Evolutionary conservation across 2,797 vertebrate genomes (phyloP).

Genomic region (Acanthis flammea): DNA sequence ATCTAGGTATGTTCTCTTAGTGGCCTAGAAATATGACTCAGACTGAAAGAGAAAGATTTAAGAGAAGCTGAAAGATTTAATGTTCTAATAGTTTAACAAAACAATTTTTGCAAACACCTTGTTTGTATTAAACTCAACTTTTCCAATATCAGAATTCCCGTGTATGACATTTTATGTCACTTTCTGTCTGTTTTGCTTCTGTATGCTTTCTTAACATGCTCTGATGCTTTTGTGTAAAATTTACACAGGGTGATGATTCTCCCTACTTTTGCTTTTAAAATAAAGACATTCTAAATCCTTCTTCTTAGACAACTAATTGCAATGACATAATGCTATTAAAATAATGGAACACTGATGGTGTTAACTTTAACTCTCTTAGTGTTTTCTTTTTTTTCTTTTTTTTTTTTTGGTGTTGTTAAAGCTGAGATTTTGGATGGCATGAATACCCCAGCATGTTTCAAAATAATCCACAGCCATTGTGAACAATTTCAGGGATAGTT

Average conservation of each 20-base stretch:
- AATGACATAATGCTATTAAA: background rate
- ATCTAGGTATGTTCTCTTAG: background rate
- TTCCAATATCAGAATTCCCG: background rate
- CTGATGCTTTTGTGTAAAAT: background rate
- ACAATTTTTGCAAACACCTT: background rate
- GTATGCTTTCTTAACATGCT: background rate
- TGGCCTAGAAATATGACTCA: background rate
- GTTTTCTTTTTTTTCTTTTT: background rate
- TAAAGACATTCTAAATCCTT: background rate
- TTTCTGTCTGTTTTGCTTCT: background rate
- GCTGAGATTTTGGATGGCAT: background rate
- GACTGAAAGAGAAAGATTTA: background rate
- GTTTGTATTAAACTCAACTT: background rate
- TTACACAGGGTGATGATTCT: background rate
- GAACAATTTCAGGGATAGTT: background rate
- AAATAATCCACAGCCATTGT: background rate
- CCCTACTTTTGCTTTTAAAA: background rate
- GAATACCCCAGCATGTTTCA: background rate
- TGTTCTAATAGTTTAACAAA: background rate
- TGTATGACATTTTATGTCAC: background rate
- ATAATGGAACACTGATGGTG: background rate
- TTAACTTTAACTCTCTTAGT: background rate
- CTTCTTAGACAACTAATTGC: background rate
- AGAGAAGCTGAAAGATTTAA: background rate
- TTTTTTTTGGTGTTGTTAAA: background rate